phyloP scores from a whole-genome alignment of 2,888 invertebrate species.

The Rhingia campestris region DNA sequence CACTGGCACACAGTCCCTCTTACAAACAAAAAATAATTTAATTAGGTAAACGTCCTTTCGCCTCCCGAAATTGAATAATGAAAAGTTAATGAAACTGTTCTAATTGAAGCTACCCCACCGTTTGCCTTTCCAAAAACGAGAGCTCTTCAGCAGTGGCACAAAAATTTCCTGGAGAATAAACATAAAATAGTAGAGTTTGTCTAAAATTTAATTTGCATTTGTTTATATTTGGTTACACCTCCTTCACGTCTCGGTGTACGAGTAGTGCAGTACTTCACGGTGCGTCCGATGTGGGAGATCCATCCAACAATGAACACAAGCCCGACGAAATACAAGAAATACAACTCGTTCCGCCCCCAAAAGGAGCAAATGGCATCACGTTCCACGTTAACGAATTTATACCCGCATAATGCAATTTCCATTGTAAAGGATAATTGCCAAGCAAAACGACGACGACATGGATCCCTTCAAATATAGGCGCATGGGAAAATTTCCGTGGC shows the following conservation, averaged over 20 bases:
- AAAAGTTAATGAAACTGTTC: conserved; percentile 53
- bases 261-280: background rate
- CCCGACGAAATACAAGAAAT: background rate
- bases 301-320: background rate
- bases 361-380: background rate
- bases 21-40: conserved; percentile 29
- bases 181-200: conserved; percentile 30
- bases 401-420: conserved; percentile 55
- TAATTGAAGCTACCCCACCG: conserved; percentile 10
- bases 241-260: background rate
- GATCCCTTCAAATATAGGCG: conserved; percentile 6
- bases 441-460: conserved; percentile 18
- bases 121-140: background rate
- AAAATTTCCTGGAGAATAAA: conserved; percentile 16
- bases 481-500: conserved; percentile 10
- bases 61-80: conserved; percentile 39
- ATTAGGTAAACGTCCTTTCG: conserved; percentile 27
- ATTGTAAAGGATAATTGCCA: conserved; percentile 55
- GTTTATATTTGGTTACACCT: conserved; percentile 34
- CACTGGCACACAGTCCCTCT: background rate
- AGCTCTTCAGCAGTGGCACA: background rate
- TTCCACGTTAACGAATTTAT: conserved; percentile 31
- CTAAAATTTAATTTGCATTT: conserved; percentile 51
- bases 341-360: background rate
- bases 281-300: background rate